phyloP scores from a whole-genome alignment of 2,797 vertebrate species.

The Siniperca obscura region DNA sequence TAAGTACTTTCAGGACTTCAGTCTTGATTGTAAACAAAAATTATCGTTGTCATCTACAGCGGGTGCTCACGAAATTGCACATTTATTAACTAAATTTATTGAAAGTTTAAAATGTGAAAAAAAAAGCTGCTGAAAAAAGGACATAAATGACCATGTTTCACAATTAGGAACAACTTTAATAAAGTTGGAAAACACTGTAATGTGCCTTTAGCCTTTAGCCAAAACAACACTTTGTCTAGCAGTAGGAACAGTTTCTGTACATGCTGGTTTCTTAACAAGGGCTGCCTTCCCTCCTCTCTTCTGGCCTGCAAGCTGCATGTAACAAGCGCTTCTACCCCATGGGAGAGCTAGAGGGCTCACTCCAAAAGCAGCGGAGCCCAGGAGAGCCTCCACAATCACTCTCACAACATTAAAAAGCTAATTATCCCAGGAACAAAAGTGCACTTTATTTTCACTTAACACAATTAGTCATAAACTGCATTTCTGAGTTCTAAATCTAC shows the following conservation, averaged over 20 bases:
- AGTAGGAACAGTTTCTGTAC: slow-evolving; percentile 24
- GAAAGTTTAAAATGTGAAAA: not conserved
- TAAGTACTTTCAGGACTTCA: not conserved
- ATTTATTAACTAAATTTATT: slow-evolving; percentile 6
- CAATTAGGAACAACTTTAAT: slow-evolving; percentile 20
- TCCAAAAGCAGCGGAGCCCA: slow-evolving; percentile 75
- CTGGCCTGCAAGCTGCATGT: slow-evolving; percentile 64
- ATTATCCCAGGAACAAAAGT: slow-evolving; percentile 88
- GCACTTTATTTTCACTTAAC: slow-evolving; percentile 90
- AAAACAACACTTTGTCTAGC: slow-evolving; percentile 36
- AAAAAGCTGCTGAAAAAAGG: slow-evolving; percentile 7
- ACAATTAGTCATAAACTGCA: slow-evolving; percentile 89
- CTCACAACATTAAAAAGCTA: slow-evolving; percentile 84
- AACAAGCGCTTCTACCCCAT: slow-evolving; percentile 70
- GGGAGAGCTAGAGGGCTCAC: slow-evolving; percentile 85
- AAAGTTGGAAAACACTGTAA: slow-evolving; percentile 22
- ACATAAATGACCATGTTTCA: slow-evolving; percentile 16
- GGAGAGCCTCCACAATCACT: slow-evolving; percentile 78
- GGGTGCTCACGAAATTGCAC: not conserved
- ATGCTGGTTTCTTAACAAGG: slow-evolving; percentile 44
- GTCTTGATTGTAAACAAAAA: slow-evolving; percentile 23
- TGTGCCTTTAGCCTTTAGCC: slow-evolving; percentile 24
- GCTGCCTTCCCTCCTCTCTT: slow-evolving; percentile 51
- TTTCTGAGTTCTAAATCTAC: slow-evolving; percentile 84
- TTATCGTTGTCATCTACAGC: not conserved